phyloP scores from a whole-genome alignment of 2,888 invertebrate genomes.

The Stomorhina lunata region DNA sequence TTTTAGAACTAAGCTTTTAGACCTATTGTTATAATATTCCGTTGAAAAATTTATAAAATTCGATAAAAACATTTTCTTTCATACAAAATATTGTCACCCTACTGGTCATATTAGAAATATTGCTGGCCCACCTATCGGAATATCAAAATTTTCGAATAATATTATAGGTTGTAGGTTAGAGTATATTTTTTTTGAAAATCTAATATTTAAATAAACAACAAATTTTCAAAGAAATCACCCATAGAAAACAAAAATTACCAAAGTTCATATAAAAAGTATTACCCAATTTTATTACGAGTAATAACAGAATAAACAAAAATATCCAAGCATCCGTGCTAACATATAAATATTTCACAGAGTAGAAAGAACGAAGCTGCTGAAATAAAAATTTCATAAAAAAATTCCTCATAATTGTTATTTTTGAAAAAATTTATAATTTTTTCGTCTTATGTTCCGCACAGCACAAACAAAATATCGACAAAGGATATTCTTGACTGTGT shows the following conservation, averaged over 20 bases:
- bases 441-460: not conserved
- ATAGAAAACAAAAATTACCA: conserved; percentile 12
- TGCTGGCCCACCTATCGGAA: too few relatives aligned
- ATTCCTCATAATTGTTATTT: conserved; percentile 16
- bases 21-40: too few relatives aligned
- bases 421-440: not conserved
- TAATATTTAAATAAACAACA: too few relatives aligned
- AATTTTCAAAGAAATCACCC: too few relatives aligned
- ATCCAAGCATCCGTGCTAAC: not conserved
- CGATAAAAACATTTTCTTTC: too few relatives aligned
- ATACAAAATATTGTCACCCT: too few relatives aligned
- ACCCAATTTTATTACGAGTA: conserved; percentile 21
- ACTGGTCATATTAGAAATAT: too few relatives aligned
- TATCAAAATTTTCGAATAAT: too few relatives aligned
- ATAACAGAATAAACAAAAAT: not conserved
- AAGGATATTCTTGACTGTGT: conserved; percentile 32
- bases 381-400: conserved; percentile 20
- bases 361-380: not conserved
- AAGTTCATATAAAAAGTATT: conserved; percentile 28
- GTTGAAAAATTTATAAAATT: too few relatives aligned
- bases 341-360: not conserved
- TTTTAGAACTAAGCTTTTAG: too few relatives aligned
- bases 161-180: too few relatives aligned
- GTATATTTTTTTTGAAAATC: too few relatives aligned
- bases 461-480: not conserved